Evolutionary conservation across 1,140 invertebrate species (phyloP).

Genomic region (Drosophila varians): DNA sequence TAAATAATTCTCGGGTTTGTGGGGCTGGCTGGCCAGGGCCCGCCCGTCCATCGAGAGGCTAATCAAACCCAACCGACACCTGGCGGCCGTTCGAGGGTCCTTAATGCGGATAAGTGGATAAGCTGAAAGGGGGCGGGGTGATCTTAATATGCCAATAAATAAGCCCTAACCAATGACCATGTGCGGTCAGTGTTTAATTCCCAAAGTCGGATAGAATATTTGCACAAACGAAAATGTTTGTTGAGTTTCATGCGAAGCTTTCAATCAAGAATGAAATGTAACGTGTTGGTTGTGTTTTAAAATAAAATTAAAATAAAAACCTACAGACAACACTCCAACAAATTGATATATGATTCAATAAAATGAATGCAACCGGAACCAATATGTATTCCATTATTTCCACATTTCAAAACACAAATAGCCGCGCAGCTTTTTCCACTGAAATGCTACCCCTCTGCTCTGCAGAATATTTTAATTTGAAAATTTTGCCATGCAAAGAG

Average conservation of each 20-base stretch:
- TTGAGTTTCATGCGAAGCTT: background rate
- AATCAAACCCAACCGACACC: constrained; percentile 32
- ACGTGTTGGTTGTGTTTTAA: background rate
- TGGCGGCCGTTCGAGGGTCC: constrained; percentile 9
- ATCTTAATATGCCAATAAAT: constrained; percentile 19
- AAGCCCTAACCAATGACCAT: constrained; percentile 10
- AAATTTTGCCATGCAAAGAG: constrained; percentile 25
- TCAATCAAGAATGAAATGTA: background rate
- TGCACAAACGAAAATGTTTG: background rate
- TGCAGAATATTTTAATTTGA: constrained; percentile 39
- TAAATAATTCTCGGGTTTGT: constrained; percentile 31
- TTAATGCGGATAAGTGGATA: constrained; percentile 10
- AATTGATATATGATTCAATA: background rate
- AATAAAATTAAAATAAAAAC: background rate
- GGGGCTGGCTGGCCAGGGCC: too few species aligned
- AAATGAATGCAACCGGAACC: background rate
- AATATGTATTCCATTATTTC: constrained; percentile 3
- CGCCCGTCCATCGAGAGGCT: constrained; percentile 11
- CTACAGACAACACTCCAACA: background rate
- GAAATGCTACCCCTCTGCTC: background rate
- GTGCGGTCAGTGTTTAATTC: background rate
- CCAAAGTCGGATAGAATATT: background rate
- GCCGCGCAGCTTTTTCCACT: background rate
- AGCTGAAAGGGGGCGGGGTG: background rate
- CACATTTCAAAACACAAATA: constrained; percentile 13